These are phyloP conservation scores for Columba livia DNA, from an alignment of 2,113 vertebrate species.

Conservation along the genomic window DNA sequence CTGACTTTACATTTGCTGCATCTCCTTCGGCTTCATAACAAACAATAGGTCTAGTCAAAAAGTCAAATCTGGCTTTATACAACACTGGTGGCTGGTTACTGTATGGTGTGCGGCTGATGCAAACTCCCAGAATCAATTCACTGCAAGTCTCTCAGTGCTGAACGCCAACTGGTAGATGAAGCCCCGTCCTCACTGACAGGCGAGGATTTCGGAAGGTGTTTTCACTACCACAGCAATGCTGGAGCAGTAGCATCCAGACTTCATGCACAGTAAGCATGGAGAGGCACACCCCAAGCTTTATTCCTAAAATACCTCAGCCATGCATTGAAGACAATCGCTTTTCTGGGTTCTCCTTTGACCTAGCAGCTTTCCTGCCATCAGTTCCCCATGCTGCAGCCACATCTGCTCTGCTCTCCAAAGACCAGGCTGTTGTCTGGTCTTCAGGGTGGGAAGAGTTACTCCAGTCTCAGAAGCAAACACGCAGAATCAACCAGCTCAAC, in stretches of 20 bases:
- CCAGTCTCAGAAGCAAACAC: neutral
- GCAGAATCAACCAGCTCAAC: neutral
- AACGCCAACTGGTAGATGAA: accelerated
- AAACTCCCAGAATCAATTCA: neutral
- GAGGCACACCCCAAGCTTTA: neutral
- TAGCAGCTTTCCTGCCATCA: neutral
- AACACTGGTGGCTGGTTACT: neutral
- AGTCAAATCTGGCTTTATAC: neutral
- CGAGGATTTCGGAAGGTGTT: neutral
- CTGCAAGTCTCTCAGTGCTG: neutral
- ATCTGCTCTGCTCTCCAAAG: neutral
- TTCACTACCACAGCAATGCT: neutral
- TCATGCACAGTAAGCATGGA: neutral
- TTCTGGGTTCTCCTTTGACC: neutral
- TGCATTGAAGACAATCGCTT: neutral
- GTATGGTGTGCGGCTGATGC: neutral
- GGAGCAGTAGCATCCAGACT: neutral
- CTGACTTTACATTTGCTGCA: neutral
- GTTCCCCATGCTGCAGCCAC: neutral
- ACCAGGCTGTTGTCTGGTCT: no score
- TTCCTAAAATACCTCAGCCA: neutral
- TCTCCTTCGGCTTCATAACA: neutral
- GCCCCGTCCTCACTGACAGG: neutral
- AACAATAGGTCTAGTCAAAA: neutral
- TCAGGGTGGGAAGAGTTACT: neutral